Evolutionary conservation across 2,113 vertebrate genomes (phyloP).

Genomic region (Nothoprocta pentlandii): DNA sequence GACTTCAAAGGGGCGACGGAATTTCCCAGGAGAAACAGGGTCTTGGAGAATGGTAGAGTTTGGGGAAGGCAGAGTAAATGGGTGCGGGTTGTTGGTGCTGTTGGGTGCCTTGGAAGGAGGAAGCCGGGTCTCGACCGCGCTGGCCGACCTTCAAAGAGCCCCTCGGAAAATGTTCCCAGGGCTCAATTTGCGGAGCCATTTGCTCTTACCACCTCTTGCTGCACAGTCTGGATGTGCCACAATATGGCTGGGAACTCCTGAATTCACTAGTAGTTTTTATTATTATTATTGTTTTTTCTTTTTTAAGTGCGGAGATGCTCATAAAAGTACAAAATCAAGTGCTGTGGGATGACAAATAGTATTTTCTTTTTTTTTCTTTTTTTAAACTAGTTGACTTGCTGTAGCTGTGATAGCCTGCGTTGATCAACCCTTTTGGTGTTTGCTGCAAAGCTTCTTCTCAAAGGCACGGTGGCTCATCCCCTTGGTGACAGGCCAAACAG

Average conservation of each 20-base stretch:
- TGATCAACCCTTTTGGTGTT: slow-evolving; percentile 76
- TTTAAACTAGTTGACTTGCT: slow-evolving; percentile 64
- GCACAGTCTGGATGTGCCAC: neutral
- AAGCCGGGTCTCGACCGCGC: neutral
- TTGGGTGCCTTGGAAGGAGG: neutral
- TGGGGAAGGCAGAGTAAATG: neutral
- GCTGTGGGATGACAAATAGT: slow-evolving; percentile 61
- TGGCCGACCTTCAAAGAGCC: neutral
- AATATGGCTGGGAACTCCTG: accelerated
- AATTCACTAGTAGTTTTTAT: accelerated
- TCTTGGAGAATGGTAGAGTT: neutral
- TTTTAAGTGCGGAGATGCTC: neutral
- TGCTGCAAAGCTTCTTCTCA: slow-evolving; percentile 70
- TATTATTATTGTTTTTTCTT: neutral
- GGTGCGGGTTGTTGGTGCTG: accelerated
- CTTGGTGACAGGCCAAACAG: slow-evolving; percentile 54
- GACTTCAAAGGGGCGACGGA: slow-evolving; percentile 17
- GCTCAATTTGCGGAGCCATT: neutral
- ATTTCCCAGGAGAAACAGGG: neutral
- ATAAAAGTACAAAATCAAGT: slow-evolving; percentile 6
- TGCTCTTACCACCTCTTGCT: neutral
- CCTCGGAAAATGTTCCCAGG: neutral
- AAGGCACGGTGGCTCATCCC: slow-evolving; percentile 66
- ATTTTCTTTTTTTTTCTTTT: slow-evolving; percentile 55
- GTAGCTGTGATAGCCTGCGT: slow-evolving; percentile 75